Evolutionary conservation across 1,140 invertebrate species (phyloP).

Genomic region (Sminthurinus signatus): DNA sequence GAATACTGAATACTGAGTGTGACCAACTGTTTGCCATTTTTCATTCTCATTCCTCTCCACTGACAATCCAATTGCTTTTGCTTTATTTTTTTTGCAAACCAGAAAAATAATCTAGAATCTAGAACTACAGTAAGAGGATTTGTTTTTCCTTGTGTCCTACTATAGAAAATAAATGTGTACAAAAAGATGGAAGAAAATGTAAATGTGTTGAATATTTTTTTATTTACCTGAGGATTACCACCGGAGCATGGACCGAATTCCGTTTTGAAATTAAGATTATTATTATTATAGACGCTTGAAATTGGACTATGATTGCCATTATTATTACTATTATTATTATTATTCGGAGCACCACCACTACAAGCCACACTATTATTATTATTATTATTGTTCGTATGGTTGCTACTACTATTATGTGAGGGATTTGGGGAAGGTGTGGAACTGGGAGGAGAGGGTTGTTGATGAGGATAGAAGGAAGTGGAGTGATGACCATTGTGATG

Average conservation of each 20-base stretch:
- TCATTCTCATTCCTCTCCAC: not conserved
- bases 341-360: not conserved
- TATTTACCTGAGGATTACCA: slow-evolving; percentile 37
- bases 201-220: not conserved
- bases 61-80: too few relatives aligned
- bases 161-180: too few relatives aligned
- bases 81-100: too few relatives aligned
- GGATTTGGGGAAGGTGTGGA: slow-evolving; percentile 39
- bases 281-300: slow-evolving; percentile 16
- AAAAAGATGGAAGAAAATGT: not conserved
- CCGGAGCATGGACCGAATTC: slow-evolving; percentile 40
- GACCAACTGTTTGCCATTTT: too few relatives aligned
- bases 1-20: too few relatives aligned
- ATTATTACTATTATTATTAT: too few relatives aligned
- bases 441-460: slow-evolving; percentile 33
- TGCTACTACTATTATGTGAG: slow-evolving; percentile 17
- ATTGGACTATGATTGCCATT: slow-evolving; percentile 29
- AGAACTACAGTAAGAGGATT: too few relatives aligned
- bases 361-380: too few relatives aligned
- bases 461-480: slow-evolving; percentile 34
- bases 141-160: too few relatives aligned
- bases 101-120: too few relatives aligned
- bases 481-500: slow-evolving; percentile 17
- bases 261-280: slow-evolving; percentile 29
- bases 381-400: too few relatives aligned